These are phyloP conservation scores for Heliothis virescens DNA, from an alignment of 1,140 invertebrate genomes.

Conservation along the genomic window DNA sequence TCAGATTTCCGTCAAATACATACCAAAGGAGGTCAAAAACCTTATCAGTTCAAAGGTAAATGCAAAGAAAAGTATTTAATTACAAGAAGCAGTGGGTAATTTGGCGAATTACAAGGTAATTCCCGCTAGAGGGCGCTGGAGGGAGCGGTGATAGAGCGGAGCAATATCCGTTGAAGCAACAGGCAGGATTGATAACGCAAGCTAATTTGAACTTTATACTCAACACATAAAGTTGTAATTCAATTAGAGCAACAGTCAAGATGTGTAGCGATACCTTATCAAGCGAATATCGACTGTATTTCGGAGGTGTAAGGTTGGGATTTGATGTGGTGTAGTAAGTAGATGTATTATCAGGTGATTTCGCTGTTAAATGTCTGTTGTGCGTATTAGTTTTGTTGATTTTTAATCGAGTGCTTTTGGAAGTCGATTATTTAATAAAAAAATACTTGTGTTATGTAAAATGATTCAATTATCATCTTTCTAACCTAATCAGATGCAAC, in stretches of 20 bases:
- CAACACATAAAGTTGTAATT: background rate
- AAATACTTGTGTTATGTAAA: no score
- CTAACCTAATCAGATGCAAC: no score
- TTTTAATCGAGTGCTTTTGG: conserved; percentile 41
- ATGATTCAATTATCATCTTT: no score
- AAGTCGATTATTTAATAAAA: background rate
- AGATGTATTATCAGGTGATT: conserved; percentile 37
- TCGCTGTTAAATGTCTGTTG: conserved; percentile 50
- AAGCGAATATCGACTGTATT: conserved; percentile 15
- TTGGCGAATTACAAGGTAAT: conserved; percentile 79
- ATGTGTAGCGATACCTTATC: background rate
- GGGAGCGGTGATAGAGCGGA: conserved; percentile 63
- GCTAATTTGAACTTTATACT: background rate
- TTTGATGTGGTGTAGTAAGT: background rate
- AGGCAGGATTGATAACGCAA: conserved; percentile 57
- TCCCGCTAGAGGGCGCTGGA: conserved; percentile 67
- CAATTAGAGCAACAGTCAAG: background rate
- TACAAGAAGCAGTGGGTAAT: conserved; percentile 76
- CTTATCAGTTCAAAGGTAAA: conserved; percentile 41
- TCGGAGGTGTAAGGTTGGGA: conserved; percentile 39
- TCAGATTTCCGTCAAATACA: background rate
- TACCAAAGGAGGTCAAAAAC: background rate
- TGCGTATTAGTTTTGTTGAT: conserved; percentile 42
- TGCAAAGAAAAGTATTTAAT: conserved; percentile 71
- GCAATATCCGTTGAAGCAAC: conserved; percentile 78